Percentiles rank a stretch among this genome's conserved stretches.
Evolutionary conservation across 1,140 invertebrate genomes (phyloP).

Genomic region (Habropoda laboriosa): DNA sequence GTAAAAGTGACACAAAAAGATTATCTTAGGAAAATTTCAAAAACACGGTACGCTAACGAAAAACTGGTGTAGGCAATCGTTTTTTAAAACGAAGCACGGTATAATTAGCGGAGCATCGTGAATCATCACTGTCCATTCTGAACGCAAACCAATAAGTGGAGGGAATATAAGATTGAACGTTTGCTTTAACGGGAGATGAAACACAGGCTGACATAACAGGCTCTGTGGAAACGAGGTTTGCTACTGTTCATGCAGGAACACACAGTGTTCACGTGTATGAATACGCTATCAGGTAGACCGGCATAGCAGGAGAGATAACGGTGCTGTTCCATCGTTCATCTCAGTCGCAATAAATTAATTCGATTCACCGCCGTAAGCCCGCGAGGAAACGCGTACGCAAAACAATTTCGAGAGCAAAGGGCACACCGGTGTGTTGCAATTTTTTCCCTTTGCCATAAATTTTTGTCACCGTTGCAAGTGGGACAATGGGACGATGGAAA

Average conservation of each 20-base stretch:
- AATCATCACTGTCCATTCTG: not conserved
- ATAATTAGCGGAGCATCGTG: too few species aligned
- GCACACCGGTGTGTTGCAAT: not conserved
- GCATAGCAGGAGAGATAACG: not conserved
- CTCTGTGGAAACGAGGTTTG: not conserved
- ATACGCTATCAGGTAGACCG: slow-evolving; percentile 10
- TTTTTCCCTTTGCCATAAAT: not conserved
- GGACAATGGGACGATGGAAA: too few species aligned
- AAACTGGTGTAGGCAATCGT: too few species aligned
- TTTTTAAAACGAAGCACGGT: too few species aligned
- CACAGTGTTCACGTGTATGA: not conserved
- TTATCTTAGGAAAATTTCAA: too few species aligned
- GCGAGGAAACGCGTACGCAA: not conserved
- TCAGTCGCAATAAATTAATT: slow-evolving; percentile 40
- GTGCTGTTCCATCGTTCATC: slow-evolving; percentile 18
- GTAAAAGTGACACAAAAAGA: too few species aligned
- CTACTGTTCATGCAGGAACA: not conserved
- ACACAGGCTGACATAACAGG: slow-evolving; percentile 1
- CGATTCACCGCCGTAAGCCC: not conserved
- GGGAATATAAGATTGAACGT: not conserved
- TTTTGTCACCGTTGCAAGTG: not conserved
- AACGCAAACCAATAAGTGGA: not conserved
- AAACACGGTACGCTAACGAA: too few species aligned
- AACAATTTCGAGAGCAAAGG: not conserved
- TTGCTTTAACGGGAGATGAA: not conserved